Base-by-base conservation (phyloP, 2,113 vertebrate species). In the Nycticebus coucang region DNA sequence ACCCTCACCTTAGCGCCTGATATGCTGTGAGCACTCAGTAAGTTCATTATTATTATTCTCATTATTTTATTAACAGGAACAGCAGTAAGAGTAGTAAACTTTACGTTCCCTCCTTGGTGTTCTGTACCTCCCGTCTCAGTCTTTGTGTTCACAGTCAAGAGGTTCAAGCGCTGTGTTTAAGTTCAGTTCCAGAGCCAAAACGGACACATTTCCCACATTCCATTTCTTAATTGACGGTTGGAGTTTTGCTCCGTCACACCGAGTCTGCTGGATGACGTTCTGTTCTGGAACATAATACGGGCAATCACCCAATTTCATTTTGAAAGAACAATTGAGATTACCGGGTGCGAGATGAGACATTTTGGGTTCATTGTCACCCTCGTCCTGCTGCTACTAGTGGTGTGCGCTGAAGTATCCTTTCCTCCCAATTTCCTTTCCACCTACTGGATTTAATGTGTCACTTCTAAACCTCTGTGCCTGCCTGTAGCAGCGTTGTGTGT, bases 321-420 rank as follows among this genome's bases (percentile, higher is more conserved):
- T 87, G 74, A 80, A 72, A 91, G 86, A 79, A 95, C 24, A 71
- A 57, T 30, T 75, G 82, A 71, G 30, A 91, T 89, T 15, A 41
- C 30, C 13, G 2, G 1, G 0, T 60, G 37, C 26, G 68, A 10
- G 30, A 19, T 21, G 53, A 55, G 62, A 69, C 24, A 5, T 3
- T 8, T 10, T 7, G 55, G 18, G 33, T 64, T 50, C 33, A 5
- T 57, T 53, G 21, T 13, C 71, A 8, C 22, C 30, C 30, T 35
- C 62, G 64, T 59, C 1, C 28, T 50, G 26, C 21, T 57, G 53
- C 30, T 18, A 1, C 53, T 71, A 77, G 55, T 33, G 2, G 19
- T 77, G 72, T 69, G 24, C 57, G 33, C 28, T 81, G 59, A 87
- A 69, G 50, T 57, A 24, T 74, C 62, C 66, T 87, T 55, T 71